Evolutionary conservation across 2,113 vertebrate species (phyloP).

Genomic region (Thymallus thymallus): DNA sequence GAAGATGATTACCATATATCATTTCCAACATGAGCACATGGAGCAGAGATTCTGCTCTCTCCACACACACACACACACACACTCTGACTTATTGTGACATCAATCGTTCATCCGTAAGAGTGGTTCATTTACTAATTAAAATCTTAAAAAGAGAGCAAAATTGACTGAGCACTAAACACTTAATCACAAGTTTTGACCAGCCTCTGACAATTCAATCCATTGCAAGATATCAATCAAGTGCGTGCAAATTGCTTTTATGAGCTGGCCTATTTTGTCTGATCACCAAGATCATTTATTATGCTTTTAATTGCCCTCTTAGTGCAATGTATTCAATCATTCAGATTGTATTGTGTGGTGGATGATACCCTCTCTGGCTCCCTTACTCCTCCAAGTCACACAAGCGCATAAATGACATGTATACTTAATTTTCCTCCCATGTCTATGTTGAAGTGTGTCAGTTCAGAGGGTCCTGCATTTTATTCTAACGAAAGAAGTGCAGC

Average conservation of each 20-base stretch:
- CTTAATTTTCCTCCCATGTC: slow-evolving; percentile 62
- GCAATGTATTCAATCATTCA: slow-evolving; percentile 60
- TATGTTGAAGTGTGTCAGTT: slow-evolving; percentile 62
- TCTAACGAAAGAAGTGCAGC: slow-evolving; percentile 65
- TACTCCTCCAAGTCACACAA: slow-evolving; percentile 9
- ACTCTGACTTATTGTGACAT: slow-evolving; percentile 79
- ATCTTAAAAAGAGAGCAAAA: slow-evolving; percentile 79
- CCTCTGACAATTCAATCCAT: slow-evolving; percentile 68
- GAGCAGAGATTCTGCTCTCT: background rate
- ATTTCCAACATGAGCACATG: slow-evolving; percentile 35
- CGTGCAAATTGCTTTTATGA: slow-evolving; percentile 56
- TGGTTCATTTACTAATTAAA: slow-evolving; percentile 96
- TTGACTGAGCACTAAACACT: slow-evolving; percentile 85
- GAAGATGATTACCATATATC: slow-evolving; percentile 61
- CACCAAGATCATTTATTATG: slow-evolving; percentile 52
- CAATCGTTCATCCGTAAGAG: slow-evolving; percentile 86
- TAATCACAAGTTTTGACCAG: slow-evolving; percentile 79
- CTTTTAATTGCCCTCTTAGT: slow-evolving; percentile 52
- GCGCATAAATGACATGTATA: slow-evolving; percentile 64
- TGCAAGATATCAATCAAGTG: slow-evolving; percentile 68
- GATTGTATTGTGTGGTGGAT: slow-evolving; percentile 38
- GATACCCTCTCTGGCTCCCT: slow-evolving; percentile 21
- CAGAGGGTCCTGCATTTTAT: slow-evolving; percentile 56
- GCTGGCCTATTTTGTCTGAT: slow-evolving; percentile 46
- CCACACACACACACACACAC: slow-evolving; percentile 15